Percentiles rank a stretch among this genome's conserved stretches.
phyloP scores from a whole-genome alignment of 2,888 invertebrate species.

The Andrena bucephala region DNA sequence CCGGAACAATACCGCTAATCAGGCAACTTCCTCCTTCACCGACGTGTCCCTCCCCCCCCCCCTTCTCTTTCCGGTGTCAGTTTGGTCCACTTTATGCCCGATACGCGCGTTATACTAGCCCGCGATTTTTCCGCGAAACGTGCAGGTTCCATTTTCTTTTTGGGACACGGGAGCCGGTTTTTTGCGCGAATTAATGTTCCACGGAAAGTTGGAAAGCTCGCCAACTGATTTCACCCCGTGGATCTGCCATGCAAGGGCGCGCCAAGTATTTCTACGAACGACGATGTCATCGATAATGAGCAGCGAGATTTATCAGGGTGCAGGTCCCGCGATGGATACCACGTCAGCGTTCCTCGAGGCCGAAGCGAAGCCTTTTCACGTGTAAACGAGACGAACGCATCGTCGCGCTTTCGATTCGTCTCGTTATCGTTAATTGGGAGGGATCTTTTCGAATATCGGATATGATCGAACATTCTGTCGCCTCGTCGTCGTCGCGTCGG shows the following conservation, averaged over 20 bases:
- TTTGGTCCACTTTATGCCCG: constrained; percentile 14
- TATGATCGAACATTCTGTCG: too few species aligned
- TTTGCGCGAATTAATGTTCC: too few species aligned
- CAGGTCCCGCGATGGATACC: constrained; percentile 24
- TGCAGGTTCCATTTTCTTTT: not conserved
- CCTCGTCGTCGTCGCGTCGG: too few species aligned
- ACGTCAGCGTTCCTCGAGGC: constrained; percentile 45
- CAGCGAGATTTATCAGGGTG: constrained; percentile 47
- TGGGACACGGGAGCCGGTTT: not conserved
- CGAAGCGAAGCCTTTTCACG: constrained; percentile 9
- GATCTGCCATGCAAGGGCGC: too few species aligned
- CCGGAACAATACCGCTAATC: constrained; percentile 73
- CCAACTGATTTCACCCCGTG: constrained; percentile 19
- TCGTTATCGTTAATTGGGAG: constrained; percentile 47
- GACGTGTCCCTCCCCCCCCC: constrained; percentile 3
- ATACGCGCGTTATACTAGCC: not conserved
- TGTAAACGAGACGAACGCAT: not conserved
- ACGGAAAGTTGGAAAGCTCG: not conserved
- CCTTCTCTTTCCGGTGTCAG: not conserved
- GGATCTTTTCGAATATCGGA: not conserved
- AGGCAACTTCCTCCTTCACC: constrained; percentile 51
- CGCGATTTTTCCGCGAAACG: not conserved
- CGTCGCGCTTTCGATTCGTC: constrained; percentile 38
- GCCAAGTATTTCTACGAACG: not conserved
- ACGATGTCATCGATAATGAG: constrained; percentile 37